Evolutionary conservation across 2,888 invertebrate genomes (phyloP).

Genomic region (Meiosimyza platycephala): DNA sequence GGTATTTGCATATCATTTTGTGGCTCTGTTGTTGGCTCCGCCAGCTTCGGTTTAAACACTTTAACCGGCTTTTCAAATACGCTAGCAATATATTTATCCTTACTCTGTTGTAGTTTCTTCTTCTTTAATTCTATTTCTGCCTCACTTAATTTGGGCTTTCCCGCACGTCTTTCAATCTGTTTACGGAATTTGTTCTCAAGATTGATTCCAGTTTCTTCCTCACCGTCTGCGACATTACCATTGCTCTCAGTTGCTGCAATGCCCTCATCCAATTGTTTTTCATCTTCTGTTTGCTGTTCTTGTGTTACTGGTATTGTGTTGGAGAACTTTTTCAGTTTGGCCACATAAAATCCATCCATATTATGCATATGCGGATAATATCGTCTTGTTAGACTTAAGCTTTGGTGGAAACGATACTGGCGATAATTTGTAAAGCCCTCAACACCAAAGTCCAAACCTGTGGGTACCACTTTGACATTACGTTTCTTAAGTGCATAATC

Average conservation of each 20-base stretch:
- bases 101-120: slow-evolving; percentile 58
- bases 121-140: slow-evolving; percentile 60
- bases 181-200: slow-evolving; percentile 48
- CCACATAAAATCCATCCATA: slow-evolving; percentile 99
- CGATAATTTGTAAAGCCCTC: slow-evolving; percentile 93
- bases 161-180: slow-evolving; percentile 58
- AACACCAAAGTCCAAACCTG: slow-evolving; percentile 94
- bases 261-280: slow-evolving; percentile 59
- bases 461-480: slow-evolving; percentile 92
- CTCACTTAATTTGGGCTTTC: slow-evolving; percentile 58
- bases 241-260: slow-evolving; percentile 50
- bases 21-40: slow-evolving; percentile 1
- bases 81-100: slow-evolving; percentile 63
- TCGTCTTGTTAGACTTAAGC: slow-evolving; percentile 85
- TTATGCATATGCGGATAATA: slow-evolving; percentile 99
- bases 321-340: slow-evolving; percentile 96
- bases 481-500: slow-evolving; percentile 94
- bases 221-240: slow-evolving; percentile 38
- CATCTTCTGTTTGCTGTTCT: slow-evolving; percentile 65
- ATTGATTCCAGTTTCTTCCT: slow-evolving; percentile 47
- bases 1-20: not conserved
- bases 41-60: slow-evolving; percentile 50
- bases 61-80: slow-evolving; percentile 65
- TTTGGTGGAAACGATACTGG: slow-evolving; percentile 88
- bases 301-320: slow-evolving; percentile 74